A percentile compares a stretch with the other conserved stretches of the same genome.
phyloP scores from a whole-genome alignment of 1,140 invertebrate species.

The Heliconius hewitsoni region DNA sequence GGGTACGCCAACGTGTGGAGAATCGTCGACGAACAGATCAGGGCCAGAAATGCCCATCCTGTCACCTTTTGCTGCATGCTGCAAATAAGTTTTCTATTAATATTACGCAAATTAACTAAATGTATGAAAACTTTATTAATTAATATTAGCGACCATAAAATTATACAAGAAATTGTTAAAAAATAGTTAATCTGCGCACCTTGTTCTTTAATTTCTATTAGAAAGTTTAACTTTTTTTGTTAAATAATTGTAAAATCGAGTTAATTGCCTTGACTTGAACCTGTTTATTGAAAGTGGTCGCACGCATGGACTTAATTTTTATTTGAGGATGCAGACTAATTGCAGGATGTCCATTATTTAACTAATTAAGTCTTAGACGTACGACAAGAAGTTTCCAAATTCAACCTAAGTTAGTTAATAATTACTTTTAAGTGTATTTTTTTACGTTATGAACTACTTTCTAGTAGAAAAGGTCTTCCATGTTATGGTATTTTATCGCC shows the following conservation, averaged over 20 bases:
- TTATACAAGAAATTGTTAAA: neutral
- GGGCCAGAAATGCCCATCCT: constrained; percentile 80
- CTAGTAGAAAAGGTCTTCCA: constrained; percentile 37
- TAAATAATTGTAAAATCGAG: constrained; percentile 59
- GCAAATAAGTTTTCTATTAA: constrained; percentile 18
- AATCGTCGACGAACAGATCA: constrained; percentile 81
- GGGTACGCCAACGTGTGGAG: constrained; percentile 82
- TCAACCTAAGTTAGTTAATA: constrained; percentile 19
- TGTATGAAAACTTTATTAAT: too few relatives aligned
- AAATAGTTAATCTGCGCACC: neutral
- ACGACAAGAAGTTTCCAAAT: constrained; percentile 6
- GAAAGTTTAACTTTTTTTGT: constrained; percentile 58
- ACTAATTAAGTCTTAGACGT: constrained; percentile 47
- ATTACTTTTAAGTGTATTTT: constrained; percentile 18
- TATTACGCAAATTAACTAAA: neutral
- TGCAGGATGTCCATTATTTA: constrained; percentile 62
- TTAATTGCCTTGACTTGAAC: constrained; percentile 69
- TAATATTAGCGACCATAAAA: neutral
- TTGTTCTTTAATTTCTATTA: constrained; percentile 49
- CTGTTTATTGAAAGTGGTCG: constrained; percentile 70
- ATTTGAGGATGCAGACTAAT: constrained; percentile 66
- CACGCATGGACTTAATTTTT: constrained; percentile 52
- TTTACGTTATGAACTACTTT: constrained; percentile 34
- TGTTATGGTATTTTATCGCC: constrained; percentile 35
- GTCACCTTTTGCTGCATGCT: constrained; percentile 79